Base-by-base conservation (phyloP, 2,113 vertebrate species). In the Pseudopipra pipra region DNA sequence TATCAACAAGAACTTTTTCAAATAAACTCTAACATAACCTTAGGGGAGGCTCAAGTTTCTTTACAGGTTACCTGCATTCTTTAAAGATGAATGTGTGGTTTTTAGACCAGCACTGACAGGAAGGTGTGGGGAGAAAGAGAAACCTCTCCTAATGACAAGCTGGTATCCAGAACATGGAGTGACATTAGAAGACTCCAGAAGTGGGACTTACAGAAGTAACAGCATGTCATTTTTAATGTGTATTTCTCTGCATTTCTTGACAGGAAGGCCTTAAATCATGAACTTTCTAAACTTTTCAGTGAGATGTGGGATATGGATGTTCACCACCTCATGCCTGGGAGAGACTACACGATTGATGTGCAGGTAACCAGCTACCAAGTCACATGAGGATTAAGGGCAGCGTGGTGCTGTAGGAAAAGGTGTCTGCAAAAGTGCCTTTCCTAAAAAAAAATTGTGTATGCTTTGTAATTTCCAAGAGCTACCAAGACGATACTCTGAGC, bases 271-370 rank as follows among this genome's bases (percentile, higher is more conserved):
- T 91, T 98, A 37, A 96, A 98, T 81, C 77, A 39, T 79, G 98
- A 99, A 75, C 98, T 99, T 75, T 98, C 98, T 23, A 96, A 97
- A 30, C 95, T 99, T 62, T 95, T 99, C 25, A 99, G 86, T 83
- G 91, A 98, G 58, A 93, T 99, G 71, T 99, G 98, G 98, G 90
- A 82, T 33, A 78, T 98, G 63, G 99, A 99, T 31, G 92, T 95
- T 33, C 99, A 99, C 89, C 97, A 98, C 9, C 91, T 98, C 22
- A 85, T 27, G n/a, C 98, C 98, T 11, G 98, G 98, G 59, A 98
- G 86, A 16, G 98, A 99, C 93, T 99, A 99, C 94, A 97, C 77
- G 8, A 98, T 98, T 78, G 98, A 97, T 35, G 95, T 98, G 30
- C 98, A 99, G 98, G 99, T 98, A 89, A 90, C 46, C 17, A 20